Evolutionary conservation across 2,113 vertebrate genomes (phyloP).

Genomic region (Myrmecophaga tridactyla): DNA sequence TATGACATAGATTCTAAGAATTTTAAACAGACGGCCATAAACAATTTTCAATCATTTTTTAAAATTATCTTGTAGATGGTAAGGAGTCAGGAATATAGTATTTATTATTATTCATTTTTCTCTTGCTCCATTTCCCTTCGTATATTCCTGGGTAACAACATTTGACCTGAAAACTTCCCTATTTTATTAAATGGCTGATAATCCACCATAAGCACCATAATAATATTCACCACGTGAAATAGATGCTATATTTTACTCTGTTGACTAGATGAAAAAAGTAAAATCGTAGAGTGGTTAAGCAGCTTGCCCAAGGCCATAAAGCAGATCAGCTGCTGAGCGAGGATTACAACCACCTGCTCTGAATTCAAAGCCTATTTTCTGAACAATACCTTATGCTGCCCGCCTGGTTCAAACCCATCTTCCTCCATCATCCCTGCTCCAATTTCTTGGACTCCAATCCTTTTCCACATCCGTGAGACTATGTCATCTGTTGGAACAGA

Average conservation of each 20-base stretch:
- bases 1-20: neutral
- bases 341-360: neutral
- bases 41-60: neutral
- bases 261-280: neutral
- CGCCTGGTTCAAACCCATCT: neutral
- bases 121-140: neutral
- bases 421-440: neutral
- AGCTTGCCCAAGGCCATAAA: accelerated
- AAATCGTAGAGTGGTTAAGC: accelerated
- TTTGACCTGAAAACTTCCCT: neutral
- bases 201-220: neutral
- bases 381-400: neutral
- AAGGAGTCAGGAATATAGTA: neutral
- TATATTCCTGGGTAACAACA: neutral
- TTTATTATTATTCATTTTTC: neutral
- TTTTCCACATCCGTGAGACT: neutral
- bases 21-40: neutral
- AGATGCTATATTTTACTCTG: neutral
- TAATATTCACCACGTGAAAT: neutral
- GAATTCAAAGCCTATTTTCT: neutral
- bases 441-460: neutral
- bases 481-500: neutral
- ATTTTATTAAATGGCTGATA: neutral
- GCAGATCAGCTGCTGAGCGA: neutral
- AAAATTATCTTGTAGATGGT: neutral